These are phyloP conservation scores for Aphodius sticticus DNA, from an alignment of 2,888 invertebrate genomes.

Conservation along the genomic window DNA sequence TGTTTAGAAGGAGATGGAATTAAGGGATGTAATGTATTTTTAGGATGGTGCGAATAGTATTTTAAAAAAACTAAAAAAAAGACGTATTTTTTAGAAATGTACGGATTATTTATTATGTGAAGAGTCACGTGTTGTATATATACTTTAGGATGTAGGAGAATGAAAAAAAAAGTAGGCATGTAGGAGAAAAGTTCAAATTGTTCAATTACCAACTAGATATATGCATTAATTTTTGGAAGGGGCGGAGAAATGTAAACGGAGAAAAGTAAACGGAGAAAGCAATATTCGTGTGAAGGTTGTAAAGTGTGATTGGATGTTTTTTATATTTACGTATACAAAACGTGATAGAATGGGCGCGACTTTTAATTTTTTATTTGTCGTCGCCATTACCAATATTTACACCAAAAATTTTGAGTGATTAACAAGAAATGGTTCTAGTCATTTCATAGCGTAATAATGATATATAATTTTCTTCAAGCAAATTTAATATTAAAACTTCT, in stretches of 20 bases:
- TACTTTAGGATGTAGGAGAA: not conserved
- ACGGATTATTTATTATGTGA: not conserved
- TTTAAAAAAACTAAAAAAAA: not conserved
- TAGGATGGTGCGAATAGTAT: not conserved
- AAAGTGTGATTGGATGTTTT: not conserved
- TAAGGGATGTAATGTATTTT: not conserved
- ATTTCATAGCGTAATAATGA: not conserved
- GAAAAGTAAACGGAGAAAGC: constrained; percentile 6
- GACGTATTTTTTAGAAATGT: not conserved
- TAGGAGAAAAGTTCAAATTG: not conserved
- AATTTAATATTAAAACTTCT: too few species aligned
- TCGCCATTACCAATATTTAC: not conserved
- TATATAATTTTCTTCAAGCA: too few species aligned
- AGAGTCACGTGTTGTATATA: not conserved
- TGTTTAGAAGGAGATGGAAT: not conserved
- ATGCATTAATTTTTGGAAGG: not conserved
- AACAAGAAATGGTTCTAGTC: not conserved
- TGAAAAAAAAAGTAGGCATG: constrained; percentile 16
- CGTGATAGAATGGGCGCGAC: not conserved
- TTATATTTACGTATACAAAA: not conserved
- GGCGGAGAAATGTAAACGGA: not conserved
- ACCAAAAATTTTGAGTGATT: not conserved
- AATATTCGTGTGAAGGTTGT: not conserved
- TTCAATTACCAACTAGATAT: constrained; percentile 7
- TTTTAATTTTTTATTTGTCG: not conserved